Evolutionary conservation across 2,113 vertebrate species (phyloP).

Genomic region (Coptodon bakossiorum): DNA sequence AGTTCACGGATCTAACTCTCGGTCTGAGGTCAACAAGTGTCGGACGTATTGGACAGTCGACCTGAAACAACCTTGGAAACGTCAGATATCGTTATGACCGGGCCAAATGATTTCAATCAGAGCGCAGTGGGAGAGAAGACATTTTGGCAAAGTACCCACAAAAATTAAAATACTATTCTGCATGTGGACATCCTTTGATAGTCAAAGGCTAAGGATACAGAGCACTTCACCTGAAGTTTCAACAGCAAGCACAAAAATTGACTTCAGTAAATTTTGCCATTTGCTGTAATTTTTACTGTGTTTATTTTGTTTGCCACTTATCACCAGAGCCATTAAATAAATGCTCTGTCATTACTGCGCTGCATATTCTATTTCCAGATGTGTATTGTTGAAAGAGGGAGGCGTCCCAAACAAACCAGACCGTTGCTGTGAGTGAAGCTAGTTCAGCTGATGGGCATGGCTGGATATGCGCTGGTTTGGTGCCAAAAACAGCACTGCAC

Average conservation of each 20-base stretch:
- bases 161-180: background rate
- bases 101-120: background rate
- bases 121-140: background rate
- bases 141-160: background rate
- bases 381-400: constrained; percentile 45
- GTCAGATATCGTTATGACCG: background rate
- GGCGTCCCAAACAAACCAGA: constrained; percentile 3
- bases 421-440: background rate
- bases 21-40: background rate
- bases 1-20: background rate
- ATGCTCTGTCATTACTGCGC: background rate
- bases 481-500: background rate
- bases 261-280: background rate
- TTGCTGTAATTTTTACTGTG: background rate
- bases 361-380: background rate
- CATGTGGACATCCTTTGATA: background rate
- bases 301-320: background rate
- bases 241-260: background rate
- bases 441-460: background rate
- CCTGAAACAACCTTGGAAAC: background rate
- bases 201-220: background rate
- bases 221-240: background rate
- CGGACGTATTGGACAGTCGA: background rate
- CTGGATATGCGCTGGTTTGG: background rate
- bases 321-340: background rate